phyloP scores from a whole-genome alignment of 2,888 invertebrate species.

The Eupeodes luniger region DNA sequence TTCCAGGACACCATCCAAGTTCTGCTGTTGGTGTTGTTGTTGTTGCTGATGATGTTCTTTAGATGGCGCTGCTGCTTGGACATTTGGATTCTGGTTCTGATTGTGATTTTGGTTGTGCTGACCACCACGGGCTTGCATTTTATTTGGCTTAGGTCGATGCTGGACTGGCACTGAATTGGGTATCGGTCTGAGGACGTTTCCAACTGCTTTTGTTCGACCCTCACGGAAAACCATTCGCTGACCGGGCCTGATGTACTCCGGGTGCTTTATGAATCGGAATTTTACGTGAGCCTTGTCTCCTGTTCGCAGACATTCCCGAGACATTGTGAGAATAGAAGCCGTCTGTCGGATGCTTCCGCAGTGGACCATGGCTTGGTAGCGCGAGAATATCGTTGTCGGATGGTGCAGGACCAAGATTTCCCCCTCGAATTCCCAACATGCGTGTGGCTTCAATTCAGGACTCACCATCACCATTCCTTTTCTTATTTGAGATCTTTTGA shows the following conservation, averaged over 20 bases:
- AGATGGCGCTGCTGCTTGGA: constrained; percentile 76
- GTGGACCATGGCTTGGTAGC: constrained; percentile 99
- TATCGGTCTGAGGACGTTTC: constrained; percentile 93
- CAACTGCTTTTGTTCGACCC: constrained; percentile 99
- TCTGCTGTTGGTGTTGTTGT: constrained; percentile 62
- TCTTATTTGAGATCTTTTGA: constrained; percentile 96
- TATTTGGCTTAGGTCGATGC: constrained; percentile 86
- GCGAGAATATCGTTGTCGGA: constrained; percentile 98
- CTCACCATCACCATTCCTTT: constrained; percentile 99
- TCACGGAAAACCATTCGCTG: constrained; percentile 96
- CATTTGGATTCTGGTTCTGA: constrained; percentile 81
- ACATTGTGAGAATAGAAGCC: constrained; percentile 98
- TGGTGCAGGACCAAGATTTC: constrained; percentile 98
- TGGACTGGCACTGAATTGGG: constrained; percentile 82
- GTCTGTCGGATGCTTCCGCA: constrained; percentile 99
- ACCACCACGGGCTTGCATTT: constrained; percentile 84
- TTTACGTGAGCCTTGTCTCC: constrained; percentile 98
- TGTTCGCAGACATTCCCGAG: constrained; percentile 97
- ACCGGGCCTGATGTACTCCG: constrained; percentile 96
- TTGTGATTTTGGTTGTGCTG: constrained; percentile 82
- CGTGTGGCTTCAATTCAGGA: constrained; percentile 95
- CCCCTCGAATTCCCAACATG: constrained; percentile 99
- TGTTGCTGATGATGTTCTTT: constrained; percentile 36
- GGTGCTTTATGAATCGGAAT: constrained; percentile 99
- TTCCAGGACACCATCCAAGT: constrained; percentile 79